phyloP scores from a whole-genome alignment of 2,113 vertebrate species.

The Oreotrochilus melanogaster region DNA sequence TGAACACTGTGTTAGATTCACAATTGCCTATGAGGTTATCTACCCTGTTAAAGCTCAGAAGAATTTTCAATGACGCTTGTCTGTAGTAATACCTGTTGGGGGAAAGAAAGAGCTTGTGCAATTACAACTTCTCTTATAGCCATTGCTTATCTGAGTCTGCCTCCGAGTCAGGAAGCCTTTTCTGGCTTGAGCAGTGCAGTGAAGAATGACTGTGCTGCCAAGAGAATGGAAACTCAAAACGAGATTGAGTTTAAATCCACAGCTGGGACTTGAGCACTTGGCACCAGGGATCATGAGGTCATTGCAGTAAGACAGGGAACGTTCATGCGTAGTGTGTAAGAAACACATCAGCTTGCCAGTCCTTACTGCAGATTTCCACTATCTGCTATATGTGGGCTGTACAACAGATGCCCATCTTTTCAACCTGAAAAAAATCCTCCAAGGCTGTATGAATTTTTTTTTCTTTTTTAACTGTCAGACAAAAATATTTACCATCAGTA shows the following conservation, averaged over 20 bases:
- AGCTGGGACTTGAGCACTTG: conserved; percentile 70
- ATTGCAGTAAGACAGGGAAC: conserved; percentile 56
- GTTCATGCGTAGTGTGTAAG: conserved; percentile 40
- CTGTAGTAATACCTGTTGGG: conserved; percentile 53
- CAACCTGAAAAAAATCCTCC: background rate
- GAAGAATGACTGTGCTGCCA: conserved; percentile 70
- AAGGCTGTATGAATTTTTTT: background rate
- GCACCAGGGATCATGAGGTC: conserved; percentile 68
- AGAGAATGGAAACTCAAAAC: conserved; percentile 74
- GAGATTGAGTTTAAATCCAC: conserved; percentile 78
- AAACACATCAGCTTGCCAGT: conserved; percentile 9
- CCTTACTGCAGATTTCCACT: conserved; percentile 26
- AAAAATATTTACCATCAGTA: background rate
- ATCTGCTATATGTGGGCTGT: background rate
- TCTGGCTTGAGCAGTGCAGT: conserved; percentile 59
- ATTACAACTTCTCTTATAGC: conserved; percentile 68
- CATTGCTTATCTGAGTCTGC: conserved; percentile 61
- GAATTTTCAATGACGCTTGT: conserved; percentile 51
- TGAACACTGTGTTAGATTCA: conserved; percentile 28
- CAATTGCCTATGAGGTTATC: conserved; percentile 48
- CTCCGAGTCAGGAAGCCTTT: conserved; percentile 42
- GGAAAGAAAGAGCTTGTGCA: conserved; percentile 64
- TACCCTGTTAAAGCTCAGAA: conserved; percentile 54
- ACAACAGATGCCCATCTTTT: background rate
- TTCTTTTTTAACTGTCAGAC: background rate